phyloP scores from a whole-genome alignment of 2,888 invertebrate genomes.

The Chaitophorus viminalis region DNA sequence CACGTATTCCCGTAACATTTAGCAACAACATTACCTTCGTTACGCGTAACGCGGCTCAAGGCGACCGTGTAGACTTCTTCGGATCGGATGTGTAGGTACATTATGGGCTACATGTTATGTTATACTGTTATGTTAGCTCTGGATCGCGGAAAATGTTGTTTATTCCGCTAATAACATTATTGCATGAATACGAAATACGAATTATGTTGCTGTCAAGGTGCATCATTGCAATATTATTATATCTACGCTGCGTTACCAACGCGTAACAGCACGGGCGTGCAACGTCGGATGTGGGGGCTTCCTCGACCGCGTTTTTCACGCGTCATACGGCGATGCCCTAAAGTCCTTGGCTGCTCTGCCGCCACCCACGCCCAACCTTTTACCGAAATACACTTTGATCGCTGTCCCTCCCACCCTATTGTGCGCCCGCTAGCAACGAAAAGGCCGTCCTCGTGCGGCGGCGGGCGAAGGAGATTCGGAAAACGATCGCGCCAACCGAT shows the following conservation, averaged over 20 bases:
- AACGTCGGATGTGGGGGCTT: conserved; percentile 17
- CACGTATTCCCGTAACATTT: too few species aligned
- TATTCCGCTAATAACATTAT: neutral
- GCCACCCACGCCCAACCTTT: conserved; percentile 49
- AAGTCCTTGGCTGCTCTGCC: conserved; percentile 40
- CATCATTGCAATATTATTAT: neutral
- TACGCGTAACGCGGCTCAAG: too few species aligned
- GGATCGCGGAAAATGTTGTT: neutral
- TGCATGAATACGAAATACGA: neutral
- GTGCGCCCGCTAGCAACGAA: too few species aligned
- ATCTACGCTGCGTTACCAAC: neutral
- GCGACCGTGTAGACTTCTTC: too few species aligned
- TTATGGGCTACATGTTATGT: too few species aligned
- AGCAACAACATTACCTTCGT: too few species aligned
- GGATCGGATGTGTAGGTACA: too few species aligned
- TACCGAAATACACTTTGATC: neutral
- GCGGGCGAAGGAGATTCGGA: too few species aligned
- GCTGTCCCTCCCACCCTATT: too few species aligned
- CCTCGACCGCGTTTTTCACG: conserved; percentile 58
- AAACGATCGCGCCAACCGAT: too few species aligned
- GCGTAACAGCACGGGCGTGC: neutral
- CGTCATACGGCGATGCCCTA: conserved; percentile 7
- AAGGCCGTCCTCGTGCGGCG: too few species aligned
- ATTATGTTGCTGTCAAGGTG: neutral
- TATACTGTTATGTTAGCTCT: neutral